Percentiles rank a stretch among this genome's conserved stretches.
phyloP scores from a whole-genome alignment of 2,888 invertebrate species.

The Rotaria sp. region DNA sequence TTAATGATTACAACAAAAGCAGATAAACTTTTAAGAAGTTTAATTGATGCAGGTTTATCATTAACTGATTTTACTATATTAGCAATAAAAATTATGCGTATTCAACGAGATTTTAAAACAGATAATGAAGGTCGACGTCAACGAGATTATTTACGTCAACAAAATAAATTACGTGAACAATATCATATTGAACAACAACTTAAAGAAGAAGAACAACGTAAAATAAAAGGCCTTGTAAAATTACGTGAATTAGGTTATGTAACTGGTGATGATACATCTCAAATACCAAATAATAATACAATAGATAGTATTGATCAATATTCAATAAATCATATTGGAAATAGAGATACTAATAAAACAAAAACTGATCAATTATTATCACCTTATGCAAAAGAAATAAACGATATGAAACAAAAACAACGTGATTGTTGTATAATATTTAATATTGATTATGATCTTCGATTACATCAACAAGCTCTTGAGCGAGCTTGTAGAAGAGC shows the following conservation, averaged over 20 bases:
- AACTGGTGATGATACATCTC: neutral
- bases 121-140: neutral
- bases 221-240: neutral
- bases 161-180: neutral
- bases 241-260: conserved; percentile 14
- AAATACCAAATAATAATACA: neutral
- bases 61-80: conserved; percentile 15
- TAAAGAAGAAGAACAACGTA: conserved; percentile 22
- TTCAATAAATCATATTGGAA: neutral
- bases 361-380: neutral
- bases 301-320: neutral
- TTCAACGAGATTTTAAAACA: neutral
- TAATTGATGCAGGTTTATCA: conserved; percentile 1
- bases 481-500: neutral
- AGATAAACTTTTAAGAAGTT: neutral
- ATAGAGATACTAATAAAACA: neutral
- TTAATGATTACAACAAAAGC: conserved; percentile 1
- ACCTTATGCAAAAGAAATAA: neutral
- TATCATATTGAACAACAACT: neutral
- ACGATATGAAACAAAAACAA: neutral
- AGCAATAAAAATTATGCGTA: neutral
- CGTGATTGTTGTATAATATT: conserved; percentile 2
- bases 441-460: conserved; percentile 15
- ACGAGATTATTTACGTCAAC: neutral
- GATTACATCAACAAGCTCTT: neutral